phyloP scores from a whole-genome alignment of 2,797 vertebrate species.

The Galago senegalensis region DNA sequence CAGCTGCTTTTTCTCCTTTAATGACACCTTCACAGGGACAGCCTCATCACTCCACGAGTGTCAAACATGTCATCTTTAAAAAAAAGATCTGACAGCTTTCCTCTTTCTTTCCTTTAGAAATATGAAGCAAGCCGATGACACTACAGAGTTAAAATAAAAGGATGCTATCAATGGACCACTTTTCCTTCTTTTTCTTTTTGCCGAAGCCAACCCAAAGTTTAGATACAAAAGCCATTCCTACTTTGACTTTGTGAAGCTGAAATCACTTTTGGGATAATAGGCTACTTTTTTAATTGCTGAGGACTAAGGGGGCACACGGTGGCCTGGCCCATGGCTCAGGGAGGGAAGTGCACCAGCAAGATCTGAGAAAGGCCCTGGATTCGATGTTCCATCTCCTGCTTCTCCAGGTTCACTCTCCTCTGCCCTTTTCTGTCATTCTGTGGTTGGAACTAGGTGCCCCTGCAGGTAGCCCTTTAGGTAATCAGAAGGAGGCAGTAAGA shows the following conservation, averaged over 20 bases:
- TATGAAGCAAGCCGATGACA: not conserved
- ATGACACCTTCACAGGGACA: not conserved
- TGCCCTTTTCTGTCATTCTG: too few species aligned
- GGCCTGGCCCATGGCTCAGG: not conserved
- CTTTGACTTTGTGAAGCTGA: not conserved
- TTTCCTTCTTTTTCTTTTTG: not conserved
- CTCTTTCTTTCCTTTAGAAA: conserved; percentile 4
- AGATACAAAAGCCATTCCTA: not conserved
- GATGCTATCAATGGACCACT: accelerated
- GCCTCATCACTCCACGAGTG: not conserved
- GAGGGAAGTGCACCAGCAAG: not conserved
- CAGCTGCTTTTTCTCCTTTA: not conserved
- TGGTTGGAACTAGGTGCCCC: not conserved
- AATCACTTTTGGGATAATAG: not conserved
- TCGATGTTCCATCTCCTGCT: accelerated
- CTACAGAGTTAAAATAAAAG: not conserved
- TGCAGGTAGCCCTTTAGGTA: not conserved
- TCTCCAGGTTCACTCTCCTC: not conserved
- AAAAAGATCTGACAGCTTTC: not conserved
- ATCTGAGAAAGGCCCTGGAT: not conserved
- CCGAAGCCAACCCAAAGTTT: not conserved
- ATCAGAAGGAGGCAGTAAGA: not conserved
- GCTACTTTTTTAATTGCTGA: not conserved
- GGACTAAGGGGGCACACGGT: accelerated
- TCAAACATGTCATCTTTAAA: not conserved